Base-by-base conservation (phyloP, 2,113 vertebrate species). In the Vulpes ferrilata region DNA sequence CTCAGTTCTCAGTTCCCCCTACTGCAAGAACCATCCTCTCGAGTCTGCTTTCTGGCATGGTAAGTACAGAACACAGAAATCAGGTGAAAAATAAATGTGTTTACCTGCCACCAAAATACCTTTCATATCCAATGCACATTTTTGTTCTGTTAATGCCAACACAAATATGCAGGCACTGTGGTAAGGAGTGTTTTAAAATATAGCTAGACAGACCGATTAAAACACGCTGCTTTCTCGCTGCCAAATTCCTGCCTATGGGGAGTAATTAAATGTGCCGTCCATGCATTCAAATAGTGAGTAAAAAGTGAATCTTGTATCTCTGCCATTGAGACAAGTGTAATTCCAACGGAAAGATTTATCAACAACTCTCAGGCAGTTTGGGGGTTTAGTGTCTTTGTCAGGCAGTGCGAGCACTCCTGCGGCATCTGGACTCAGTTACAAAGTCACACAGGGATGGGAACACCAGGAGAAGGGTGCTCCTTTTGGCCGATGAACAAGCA, bases 1-100 rank as follows among this genome's bases (percentile, higher is more conserved):
- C 51, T 90, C 7, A 7, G 64, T 80, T 86, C 53, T 22, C 59
- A 84, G 78, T 27, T 59, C 43, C 22, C 59, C 59, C 84, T 69
- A 57, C 60, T n/a, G 48, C 38, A 85, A 82, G 95, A 88, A 93
- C 83, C 95, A 89, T 88, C 43, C 81, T 94, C 95, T 97, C 80
- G 48, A 81, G 43, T 43, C 86, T 97, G 88, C 93, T 97, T 98
- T 98, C 97, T 96, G 97, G 95, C 95, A 98, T 74, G 97, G 53
- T 88, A 98, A 51, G 78, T 48, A 38, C 48, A 95, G 93, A 98
- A 95, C 98, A 98, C 87, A 96, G 16, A 97, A 97, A 94, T 97
- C 97, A 95, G 93, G 94, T 96, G 94, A 98, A 98, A 98, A 97
- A 94, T 97, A 96, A 98, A 98, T 94, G 97, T 97, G 97, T 97